Percentiles rank a stretch among this genome's conserved stretches.
These are phyloP conservation scores for Dolichoris vasculosae DNA, from an alignment of 1,140 invertebrate species.

Conservation along the genomic window DNA sequence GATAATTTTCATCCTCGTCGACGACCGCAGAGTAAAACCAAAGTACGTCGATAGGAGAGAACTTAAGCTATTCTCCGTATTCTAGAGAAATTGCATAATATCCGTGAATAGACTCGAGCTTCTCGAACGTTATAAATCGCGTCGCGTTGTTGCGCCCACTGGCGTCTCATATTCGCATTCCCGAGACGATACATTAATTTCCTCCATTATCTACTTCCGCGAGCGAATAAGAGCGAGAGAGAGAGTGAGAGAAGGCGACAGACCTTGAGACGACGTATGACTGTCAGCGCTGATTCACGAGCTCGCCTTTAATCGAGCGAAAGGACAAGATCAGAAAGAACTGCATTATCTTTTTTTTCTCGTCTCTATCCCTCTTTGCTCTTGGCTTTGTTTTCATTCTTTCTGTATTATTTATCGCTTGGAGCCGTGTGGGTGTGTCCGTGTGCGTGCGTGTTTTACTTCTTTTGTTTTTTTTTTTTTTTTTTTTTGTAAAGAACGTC, in stretches of 20 bases:
- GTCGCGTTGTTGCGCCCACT: constrained; percentile 15
- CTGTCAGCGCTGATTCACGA: constrained; percentile 32
- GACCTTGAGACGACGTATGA: constrained; percentile 6
- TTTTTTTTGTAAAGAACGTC: too few species aligned
- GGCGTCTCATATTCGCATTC: constrained; percentile 37
- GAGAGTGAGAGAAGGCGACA: constrained; percentile 21
- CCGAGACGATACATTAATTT: constrained; percentile 54
- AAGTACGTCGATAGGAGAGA: too few species aligned
- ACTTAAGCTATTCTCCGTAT: neutral
- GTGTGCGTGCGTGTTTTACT: constrained; percentile 32
- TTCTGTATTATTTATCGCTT: neutral
- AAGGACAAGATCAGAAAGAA: constrained; percentile 23
- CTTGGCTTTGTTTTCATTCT: neutral
- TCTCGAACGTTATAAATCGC: constrained; percentile 6
- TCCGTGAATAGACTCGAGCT: constrained; percentile 1
- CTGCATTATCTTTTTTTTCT: constrained; percentile 2
- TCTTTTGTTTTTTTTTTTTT: constrained; percentile 45
- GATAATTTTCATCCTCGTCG: neutral
- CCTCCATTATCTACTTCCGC: constrained; percentile 51
- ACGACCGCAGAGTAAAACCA: neutral
- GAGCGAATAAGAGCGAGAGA: constrained; percentile 34
- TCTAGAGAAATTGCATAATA: constrained; percentile 8
- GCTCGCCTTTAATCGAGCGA: constrained; percentile 2
- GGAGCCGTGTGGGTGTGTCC: neutral
- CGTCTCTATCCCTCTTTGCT: neutral